Evolutionary conservation across 2,888 invertebrate genomes (phyloP).

Genomic region (Spisula solida): DNA sequence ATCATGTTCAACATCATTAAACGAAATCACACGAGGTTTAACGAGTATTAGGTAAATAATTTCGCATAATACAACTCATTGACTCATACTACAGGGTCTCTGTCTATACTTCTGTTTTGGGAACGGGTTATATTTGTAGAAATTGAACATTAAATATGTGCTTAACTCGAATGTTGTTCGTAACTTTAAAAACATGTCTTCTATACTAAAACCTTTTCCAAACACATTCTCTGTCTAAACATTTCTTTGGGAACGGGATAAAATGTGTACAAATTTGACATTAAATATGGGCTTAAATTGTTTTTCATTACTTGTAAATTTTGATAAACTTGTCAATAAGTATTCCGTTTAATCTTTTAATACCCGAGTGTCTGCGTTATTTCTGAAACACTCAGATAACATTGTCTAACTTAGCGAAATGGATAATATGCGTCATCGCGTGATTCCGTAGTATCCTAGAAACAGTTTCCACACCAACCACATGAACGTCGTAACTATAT

Average conservation of each 20-base stretch:
- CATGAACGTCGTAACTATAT: too few relatives aligned
- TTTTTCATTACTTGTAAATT: neutral
- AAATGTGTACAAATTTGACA: neutral
- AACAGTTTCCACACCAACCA: too few relatives aligned
- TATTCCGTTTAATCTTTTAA: slow-evolving; percentile 8
- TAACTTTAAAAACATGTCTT: too few relatives aligned
- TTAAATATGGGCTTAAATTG: neutral
- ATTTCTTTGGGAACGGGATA: neutral
- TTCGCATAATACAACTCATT: too few relatives aligned
- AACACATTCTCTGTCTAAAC: neutral
- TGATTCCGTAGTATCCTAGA: neutral
- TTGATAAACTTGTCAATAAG: neutral
- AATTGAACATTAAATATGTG: too few relatives aligned
- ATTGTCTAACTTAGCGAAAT: neutral
- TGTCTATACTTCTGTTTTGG: too few relatives aligned
- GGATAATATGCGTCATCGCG: neutral
- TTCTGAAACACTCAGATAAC: neutral
- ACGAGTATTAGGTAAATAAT: too few relatives aligned
- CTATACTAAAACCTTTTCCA: neutral
- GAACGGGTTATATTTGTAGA: too few relatives aligned
- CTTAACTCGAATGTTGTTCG: too few relatives aligned
- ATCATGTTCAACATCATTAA: too few relatives aligned
- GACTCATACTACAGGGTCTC: too few relatives aligned
- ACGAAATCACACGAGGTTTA: too few relatives aligned
- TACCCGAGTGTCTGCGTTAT: neutral